Conservation (phyloP, 2,888 invertebrate species). For the Phrixothrix hirtus region DNA sequence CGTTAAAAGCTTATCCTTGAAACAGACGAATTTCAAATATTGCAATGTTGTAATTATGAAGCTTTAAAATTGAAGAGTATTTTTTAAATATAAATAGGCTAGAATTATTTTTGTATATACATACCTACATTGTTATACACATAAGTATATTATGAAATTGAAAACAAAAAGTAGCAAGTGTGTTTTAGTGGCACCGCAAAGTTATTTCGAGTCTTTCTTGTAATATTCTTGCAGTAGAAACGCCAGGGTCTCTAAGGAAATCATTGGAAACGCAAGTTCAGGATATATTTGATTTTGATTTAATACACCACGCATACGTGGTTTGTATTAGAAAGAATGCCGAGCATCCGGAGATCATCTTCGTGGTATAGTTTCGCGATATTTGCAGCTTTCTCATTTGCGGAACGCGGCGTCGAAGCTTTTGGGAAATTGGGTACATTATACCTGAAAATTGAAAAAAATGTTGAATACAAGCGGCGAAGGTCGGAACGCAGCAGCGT, state of each 20-base stretch:
- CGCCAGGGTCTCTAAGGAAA: slow-evolving; percentile 69
- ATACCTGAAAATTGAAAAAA: slow-evolving; percentile 48
- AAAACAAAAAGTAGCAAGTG: too few species aligned
- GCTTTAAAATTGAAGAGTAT: too few species aligned
- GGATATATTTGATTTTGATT: slow-evolving; percentile 61
- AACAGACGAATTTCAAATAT: too few species aligned
- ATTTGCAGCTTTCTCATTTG: slow-evolving; percentile 24
- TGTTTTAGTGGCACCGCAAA: slow-evolving; percentile 7
- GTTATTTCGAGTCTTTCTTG: slow-evolving; percentile 11
- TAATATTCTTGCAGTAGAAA: slow-evolving; percentile 17
- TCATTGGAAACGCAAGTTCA: slow-evolving; percentile 77
- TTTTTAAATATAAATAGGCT: too few species aligned
- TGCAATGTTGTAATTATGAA: too few species aligned
- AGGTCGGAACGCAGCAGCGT: slow-evolving; percentile 37
- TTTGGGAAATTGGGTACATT: slow-evolving; percentile 44
- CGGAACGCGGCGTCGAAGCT: slow-evolving; percentile 29
- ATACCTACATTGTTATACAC: background rate
- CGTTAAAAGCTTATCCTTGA: too few species aligned
- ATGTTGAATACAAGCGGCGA: slow-evolving; percentile 35
- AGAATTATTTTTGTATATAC: too few species aligned
- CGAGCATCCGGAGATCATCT: slow-evolving; percentile 23
- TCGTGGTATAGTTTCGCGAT: slow-evolving; percentile 20
- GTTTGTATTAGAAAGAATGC: slow-evolving; percentile 29
- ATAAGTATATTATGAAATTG: too few species aligned
- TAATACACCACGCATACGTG: slow-evolving; percentile 32